phyloP scores from a whole-genome alignment of 2,113 vertebrate genomes.

The Stomatorhinus ivindoensis region DNA sequence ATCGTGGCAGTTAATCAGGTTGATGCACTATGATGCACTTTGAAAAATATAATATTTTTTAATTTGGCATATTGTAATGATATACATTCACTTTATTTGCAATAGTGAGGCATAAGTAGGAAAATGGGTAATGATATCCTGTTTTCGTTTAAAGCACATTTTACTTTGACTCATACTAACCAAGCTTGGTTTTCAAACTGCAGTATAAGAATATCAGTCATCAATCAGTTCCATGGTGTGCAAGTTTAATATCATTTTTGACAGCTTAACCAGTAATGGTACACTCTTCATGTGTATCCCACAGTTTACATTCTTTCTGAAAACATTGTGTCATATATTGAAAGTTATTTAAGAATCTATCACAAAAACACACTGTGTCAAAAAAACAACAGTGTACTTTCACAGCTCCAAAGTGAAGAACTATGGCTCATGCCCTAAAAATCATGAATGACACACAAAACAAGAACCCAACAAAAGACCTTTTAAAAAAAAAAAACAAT shows the following conservation, averaged over 20 bases:
- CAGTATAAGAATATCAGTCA: background rate
- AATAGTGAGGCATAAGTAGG: background rate
- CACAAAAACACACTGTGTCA: background rate
- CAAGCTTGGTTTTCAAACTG: background rate
- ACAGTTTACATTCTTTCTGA: background rate
- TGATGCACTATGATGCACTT: background rate
- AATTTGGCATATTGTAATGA: background rate
- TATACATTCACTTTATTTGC: background rate
- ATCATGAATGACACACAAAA: slow-evolving; percentile 4
- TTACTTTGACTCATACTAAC: background rate
- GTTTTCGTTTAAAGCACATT: background rate
- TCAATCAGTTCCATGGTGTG: background rate
- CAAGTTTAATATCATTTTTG: background rate
- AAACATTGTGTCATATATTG: background rate
- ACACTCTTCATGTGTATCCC: background rate
- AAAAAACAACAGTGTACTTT: slow-evolving; percentile 24
- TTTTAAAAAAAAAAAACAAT: slow-evolving; percentile 10
- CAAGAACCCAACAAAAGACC: slow-evolving; percentile 9
- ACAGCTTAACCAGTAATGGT: background rate
- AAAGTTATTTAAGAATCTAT: background rate
- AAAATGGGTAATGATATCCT: background rate
- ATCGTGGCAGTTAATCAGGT: background rate
- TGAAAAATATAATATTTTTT: background rate
- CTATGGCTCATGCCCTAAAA: slow-evolving; percentile 32
- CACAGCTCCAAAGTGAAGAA: slow-evolving; percentile 46